Evolutionary conservation across 2,113 vertebrate species (phyloP), one percentile per base, ranked within the genome.

Genomic region (Ranitomeya imitator): DNA sequence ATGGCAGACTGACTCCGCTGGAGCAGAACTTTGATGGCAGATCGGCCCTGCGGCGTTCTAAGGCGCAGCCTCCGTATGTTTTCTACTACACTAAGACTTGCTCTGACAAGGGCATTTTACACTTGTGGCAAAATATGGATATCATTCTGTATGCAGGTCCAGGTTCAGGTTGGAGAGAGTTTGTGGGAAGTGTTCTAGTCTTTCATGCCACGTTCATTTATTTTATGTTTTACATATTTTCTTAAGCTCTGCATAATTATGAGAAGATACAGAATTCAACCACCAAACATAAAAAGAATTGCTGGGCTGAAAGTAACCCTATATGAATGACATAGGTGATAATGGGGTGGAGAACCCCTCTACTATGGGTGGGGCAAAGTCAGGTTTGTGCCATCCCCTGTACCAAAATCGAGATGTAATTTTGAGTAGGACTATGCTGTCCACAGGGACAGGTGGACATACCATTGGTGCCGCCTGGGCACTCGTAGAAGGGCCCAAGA

Each of bases 81-180:
- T 84, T 84, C 45, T 84, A 63, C 63, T 84, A 84, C 54, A 71
- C 37, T 18, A 84, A 84, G 82, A 84, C 82, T 84, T 71, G 26
- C 45, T 26, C 37, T 84, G 82, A 84, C 63, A 84, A 55, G 51
- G 63, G 51, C 63, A n/a, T 69, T 11, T 14, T 84, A 69, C 6
- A 84, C 65, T 23, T 55, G 82, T 84, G 82, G 61, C 61, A 83
- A 83, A 65, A 83, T 51, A 67, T 45, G 52, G 37, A 23, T 54
- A n/a, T 10, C 16, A 54, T 84, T 69, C 65, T 5, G 55, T 31
- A 37, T 60, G 11, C 51, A 52, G 73, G 16, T 37, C 73, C 45
- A 21, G 51, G 71, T 51, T 45, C 9, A 76, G 45, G 73, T 76
- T 11, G 73, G 16, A 76, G 18, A 52, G 45, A 76, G 19, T 12